Evolutionary conservation across 2,797 vertebrate species (phyloP).

Genomic region (Glossophaga mutica): DNA sequence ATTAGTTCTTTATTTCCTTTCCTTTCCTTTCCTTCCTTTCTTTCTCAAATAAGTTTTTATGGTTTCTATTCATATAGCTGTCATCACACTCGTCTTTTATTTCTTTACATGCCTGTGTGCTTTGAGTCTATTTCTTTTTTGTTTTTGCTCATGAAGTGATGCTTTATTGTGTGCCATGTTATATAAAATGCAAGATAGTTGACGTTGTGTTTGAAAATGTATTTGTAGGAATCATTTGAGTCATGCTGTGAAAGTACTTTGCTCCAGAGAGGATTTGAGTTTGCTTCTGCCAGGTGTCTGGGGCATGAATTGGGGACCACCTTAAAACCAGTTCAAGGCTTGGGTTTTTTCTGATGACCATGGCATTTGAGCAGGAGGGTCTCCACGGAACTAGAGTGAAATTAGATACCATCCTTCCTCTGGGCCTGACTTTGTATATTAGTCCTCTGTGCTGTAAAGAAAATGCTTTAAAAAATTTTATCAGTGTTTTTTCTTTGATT

Average conservation of each 20-base stretch:
- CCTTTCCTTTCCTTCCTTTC: too few relatives aligned
- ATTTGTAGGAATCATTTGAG: not conserved
- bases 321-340: not conserved
- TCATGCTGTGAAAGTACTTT: not conserved
- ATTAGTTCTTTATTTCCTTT: not conserved
- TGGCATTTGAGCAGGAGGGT: not conserved
- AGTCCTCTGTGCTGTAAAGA: not conserved
- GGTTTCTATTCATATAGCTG: not conserved
- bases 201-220: not conserved
- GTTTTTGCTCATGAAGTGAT: not conserved
- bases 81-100: not conserved
- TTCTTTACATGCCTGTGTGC: not conserved
- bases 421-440: not conserved
- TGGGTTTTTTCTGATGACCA: not conserved
- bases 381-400: not conserved
- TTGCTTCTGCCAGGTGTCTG: not conserved
- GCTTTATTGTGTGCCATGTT: not conserved
- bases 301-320: not conserved
- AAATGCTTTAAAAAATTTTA: not conserved
- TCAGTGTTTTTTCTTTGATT: not conserved
- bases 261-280: not conserved
- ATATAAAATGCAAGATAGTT: not conserved
- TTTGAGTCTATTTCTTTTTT: not conserved
- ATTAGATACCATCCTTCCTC: not conserved
- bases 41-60: not conserved